phyloP scores from a whole-genome alignment of 2,113 vertebrate species.

The Camarhynchus parvulus region DNA sequence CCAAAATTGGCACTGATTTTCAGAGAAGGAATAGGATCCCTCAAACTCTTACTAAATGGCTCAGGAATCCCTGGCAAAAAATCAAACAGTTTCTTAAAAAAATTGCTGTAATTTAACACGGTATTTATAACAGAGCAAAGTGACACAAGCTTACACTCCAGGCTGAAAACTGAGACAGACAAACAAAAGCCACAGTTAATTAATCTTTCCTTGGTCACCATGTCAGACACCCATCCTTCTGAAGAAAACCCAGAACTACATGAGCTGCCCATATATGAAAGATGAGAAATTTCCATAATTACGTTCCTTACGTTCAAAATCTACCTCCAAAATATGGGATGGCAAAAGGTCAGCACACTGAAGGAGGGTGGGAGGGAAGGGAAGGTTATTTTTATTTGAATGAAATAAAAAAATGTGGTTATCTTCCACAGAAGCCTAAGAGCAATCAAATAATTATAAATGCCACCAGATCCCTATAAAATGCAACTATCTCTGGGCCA shows the following conservation, averaged over 20 bases:
- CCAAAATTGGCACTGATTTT: conserved; percentile 70
- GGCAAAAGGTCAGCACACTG: neutral
- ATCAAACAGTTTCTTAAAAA: conserved; percentile 73
- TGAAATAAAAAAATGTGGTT: accelerated
- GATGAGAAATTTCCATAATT: neutral
- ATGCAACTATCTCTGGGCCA: neutral
- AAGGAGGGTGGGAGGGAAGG: neutral
- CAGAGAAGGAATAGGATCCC: conserved; percentile 73
- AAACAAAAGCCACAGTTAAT: conserved; percentile 68
- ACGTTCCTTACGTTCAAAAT: neutral
- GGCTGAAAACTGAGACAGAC: conserved; percentile 40
- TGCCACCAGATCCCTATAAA: neutral
- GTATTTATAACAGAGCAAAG: conserved; percentile 70
- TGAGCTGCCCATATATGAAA: neutral
- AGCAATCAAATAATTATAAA: neutral
- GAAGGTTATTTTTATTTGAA: neutral
- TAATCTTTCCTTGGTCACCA: conserved; percentile 32
- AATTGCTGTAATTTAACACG: conserved; percentile 70
- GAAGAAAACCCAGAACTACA: neutral
- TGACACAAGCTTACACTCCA: conserved; percentile 56
- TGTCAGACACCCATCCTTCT: neutral
- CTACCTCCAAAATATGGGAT: neutral
- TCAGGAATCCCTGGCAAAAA: conserved; percentile 76
- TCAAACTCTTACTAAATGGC: conserved; percentile 70
- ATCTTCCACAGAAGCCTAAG: neutral